A percentile compares a stretch with the other conserved stretches of the same genome.
phyloP scores from a whole-genome alignment of 2,113 vertebrate genomes.

The Pollimyrus isidori region DNA sequence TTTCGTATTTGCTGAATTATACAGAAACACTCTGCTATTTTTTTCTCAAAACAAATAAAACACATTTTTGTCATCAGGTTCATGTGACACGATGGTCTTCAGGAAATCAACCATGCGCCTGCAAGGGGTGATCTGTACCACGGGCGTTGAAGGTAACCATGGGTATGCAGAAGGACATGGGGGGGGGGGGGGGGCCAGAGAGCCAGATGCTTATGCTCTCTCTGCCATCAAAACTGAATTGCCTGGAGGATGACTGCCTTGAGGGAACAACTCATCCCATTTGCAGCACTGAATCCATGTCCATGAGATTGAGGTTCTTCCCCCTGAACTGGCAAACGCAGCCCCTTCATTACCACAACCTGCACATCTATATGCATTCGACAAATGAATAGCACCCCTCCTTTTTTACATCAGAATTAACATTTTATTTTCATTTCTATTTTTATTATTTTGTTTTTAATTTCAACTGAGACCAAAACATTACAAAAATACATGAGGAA shows the following conservation, averaged over 20 bases:
- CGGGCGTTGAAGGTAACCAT: not conserved
- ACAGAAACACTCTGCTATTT: not conserved
- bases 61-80: not conserved
- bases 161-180: not conserved
- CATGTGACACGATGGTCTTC: not conserved
- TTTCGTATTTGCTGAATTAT: not conserved
- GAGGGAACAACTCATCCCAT: not conserved
- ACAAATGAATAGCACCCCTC: not conserved
- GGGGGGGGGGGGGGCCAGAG: not conserved
- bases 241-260: not conserved
- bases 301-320: not conserved
- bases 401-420: not conserved
- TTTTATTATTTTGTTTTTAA: no score
- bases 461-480: not conserved
- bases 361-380: not conserved
- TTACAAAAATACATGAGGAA: not conserved
- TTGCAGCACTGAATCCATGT: not conserved
- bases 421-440: not conserved
- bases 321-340: not conserved
- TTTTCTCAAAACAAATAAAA: not conserved
- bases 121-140: not conserved
- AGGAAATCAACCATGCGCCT: not conserved
- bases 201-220: not conserved
- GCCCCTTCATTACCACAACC: not conserved
- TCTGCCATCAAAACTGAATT: not conserved